A percentile compares a stretch with the other conserved stretches of the same genome.
Evolutionary conservation across 1,140 invertebrate genomes (phyloP).

Genomic region (Conus ventricosus): DNA sequence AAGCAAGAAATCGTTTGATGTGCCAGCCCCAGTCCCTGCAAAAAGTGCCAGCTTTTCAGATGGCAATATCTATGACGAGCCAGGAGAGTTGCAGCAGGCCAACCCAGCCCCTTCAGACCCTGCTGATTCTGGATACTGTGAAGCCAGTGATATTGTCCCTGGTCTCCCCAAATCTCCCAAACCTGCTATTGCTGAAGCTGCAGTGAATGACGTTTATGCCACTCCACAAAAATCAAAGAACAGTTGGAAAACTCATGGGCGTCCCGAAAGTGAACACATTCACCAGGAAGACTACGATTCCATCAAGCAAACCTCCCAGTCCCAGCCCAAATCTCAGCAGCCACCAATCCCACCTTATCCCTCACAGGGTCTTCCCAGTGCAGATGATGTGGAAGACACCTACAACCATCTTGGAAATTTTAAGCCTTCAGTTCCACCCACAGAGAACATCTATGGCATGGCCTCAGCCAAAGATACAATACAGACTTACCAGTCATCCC

Average conservation of each 20-base stretch:
- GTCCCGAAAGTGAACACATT: slow-evolving; percentile 9
- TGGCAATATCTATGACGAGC: slow-evolving; percentile 31
- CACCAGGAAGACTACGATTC: slow-evolving; percentile 41
- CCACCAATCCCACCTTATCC: neutral
- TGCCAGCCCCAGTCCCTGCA: neutral
- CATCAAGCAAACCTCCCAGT: slow-evolving; percentile 31
- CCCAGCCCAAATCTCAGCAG: neutral
- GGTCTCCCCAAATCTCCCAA: neutral
- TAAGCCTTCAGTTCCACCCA: neutral
- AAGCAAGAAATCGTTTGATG: neutral
- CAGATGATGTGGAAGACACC: slow-evolving; percentile 17
- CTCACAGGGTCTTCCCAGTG: neutral
- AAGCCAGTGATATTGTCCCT: neutral
- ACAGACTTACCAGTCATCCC: neutral
- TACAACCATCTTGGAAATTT: slow-evolving; percentile 29
- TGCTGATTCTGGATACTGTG: neutral
- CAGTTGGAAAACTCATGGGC: slow-evolving; percentile 33
- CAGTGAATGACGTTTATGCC: slow-evolving; percentile 5
- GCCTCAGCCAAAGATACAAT: slow-evolving; percentile 28
- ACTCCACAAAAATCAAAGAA: slow-evolving; percentile 21
- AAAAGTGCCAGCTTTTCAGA: neutral
- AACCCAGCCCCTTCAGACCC: neutral
- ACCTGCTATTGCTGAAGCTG: neutral
- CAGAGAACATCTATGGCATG: slow-evolving; percentile 39
- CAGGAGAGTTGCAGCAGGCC: neutral